These are phyloP conservation scores for Cyrtodaria siliqua DNA, from an alignment of 2,888 invertebrate genomes.

Conservation along the genomic window DNA sequence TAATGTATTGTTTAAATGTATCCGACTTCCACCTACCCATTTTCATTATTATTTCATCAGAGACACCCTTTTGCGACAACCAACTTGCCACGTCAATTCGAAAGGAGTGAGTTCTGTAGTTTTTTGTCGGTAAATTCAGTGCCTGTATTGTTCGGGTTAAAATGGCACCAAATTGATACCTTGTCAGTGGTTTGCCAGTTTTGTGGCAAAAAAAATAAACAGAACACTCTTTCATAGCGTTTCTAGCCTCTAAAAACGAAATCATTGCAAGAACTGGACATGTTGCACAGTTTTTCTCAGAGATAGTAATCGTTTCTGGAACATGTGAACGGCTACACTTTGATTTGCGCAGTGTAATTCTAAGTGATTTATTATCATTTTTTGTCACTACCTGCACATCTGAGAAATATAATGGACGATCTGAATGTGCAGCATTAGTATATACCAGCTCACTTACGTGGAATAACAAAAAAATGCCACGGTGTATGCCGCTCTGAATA, in stretches of 20 bases:
- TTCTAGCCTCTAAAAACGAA: not conserved
- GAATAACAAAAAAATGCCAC: constrained; percentile 39
- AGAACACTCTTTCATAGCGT: not conserved
- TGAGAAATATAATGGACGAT: not conserved
- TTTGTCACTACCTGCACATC: not conserved
- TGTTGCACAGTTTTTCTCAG: not conserved
- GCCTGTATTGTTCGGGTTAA: constrained; percentile 12
- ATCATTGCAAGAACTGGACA: constrained; percentile 23
- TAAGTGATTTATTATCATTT: not conserved
- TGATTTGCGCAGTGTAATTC: constrained; percentile 4
- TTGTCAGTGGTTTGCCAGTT: constrained; percentile 27
- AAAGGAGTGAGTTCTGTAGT: constrained; percentile 38
- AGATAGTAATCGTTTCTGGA: constrained; percentile 4
- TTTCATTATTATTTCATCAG: not conserved
- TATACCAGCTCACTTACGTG: constrained; percentile 27
- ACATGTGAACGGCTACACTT: constrained; percentile 10
- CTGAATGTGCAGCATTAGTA: not conserved
- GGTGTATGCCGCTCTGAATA: constrained; percentile 32
- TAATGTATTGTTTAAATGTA: too few species aligned
- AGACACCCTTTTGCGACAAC: constrained; percentile 11
- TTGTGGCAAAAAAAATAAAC: constrained; percentile 27
- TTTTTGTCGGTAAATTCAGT: not conserved
- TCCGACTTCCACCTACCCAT: too few species aligned
- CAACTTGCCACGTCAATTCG: constrained; percentile 30
- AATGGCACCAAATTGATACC: constrained; percentile 45